phyloP scores from a whole-genome alignment of 2,113 vertebrate species.

The Prinia subflava region DNA sequence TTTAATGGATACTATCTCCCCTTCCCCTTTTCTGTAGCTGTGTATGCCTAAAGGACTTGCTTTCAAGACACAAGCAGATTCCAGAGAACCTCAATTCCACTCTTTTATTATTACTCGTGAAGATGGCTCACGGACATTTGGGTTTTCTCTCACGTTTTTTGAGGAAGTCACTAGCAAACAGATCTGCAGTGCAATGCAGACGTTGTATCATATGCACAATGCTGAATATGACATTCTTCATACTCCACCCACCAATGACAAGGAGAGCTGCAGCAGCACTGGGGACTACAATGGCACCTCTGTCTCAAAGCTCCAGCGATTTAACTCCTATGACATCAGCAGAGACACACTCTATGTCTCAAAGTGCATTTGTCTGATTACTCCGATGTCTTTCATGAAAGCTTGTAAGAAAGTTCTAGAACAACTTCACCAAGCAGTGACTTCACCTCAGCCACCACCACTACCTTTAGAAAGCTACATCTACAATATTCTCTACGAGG shows the following conservation, averaged over 20 bases:
- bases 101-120: slow-evolving; percentile 98
- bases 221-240: slow-evolving; percentile 94
- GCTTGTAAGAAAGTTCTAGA: slow-evolving; percentile 90
- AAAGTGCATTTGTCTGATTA: slow-evolving; percentile 97
- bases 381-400: slow-evolving; percentile 95
- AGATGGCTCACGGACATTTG: slow-evolving; percentile 96
- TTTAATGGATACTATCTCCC: not conserved
- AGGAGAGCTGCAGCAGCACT: slow-evolving; percentile 66
- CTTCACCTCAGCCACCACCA: slow-evolving; percentile 90
- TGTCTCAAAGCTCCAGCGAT: slow-evolving; percentile 91
- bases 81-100: slow-evolving; percentile 91
- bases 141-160: slow-evolving; percentile 96
- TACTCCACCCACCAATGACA: slow-evolving; percentile 69
- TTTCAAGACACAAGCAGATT: slow-evolving; percentile 94
- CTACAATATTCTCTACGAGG: slow-evolving; percentile 97
- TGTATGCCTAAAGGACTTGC: slow-evolving; percentile 98
- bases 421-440: slow-evolving; percentile 93
- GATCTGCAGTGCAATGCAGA: slow-evolving; percentile 99
- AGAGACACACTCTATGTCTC: slow-evolving; percentile 96
- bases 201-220: slow-evolving; percentile 98
- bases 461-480: slow-evolving; percentile 98
- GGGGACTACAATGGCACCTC: slow-evolving; percentile 81
- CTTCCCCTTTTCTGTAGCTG: slow-evolving; percentile 75
- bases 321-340: slow-evolving; percentile 98
- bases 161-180: slow-evolving; percentile 99